Conservation (phyloP, 2,888 invertebrate genomes). For the Hyposoter dolosus region DNA sequence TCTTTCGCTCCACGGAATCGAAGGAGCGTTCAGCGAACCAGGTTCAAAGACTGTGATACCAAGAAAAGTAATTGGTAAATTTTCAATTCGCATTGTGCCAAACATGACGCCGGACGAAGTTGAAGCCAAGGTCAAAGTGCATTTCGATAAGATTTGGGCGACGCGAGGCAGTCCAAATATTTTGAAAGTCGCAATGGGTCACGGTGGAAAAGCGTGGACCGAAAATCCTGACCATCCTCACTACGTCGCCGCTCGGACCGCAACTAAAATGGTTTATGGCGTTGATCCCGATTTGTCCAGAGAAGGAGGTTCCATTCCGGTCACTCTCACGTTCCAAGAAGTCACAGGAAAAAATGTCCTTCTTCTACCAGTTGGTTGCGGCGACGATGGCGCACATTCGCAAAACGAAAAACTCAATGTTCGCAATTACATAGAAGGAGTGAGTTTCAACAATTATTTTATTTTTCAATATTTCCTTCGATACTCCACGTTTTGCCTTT, state of each 20-base stretch:
- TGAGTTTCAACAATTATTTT: conserved; percentile 84
- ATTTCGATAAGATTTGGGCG: conserved; percentile 92
- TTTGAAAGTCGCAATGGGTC: conserved; percentile 89
- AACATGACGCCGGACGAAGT: conserved; percentile 94
- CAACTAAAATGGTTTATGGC: conserved; percentile 94
- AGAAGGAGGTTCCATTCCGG: conserved; percentile 99
- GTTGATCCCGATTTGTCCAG: conserved; percentile 97
- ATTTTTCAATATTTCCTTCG: neutral
- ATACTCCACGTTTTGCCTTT: neutral
- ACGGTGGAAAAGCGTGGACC: conserved; percentile 96
- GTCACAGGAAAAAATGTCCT: conserved; percentile 97
- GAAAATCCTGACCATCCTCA: conserved; percentile 97
- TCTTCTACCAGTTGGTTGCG: conserved; percentile 96
- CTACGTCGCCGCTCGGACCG: conserved; percentile 94
- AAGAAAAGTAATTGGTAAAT: conserved; percentile 97
- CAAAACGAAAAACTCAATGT: conserved; percentile 99
- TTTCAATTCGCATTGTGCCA: conserved; percentile 98
- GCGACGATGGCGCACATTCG: conserved; percentile 99
- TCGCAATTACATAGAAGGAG: conserved; percentile 97
- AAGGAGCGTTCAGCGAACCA: conserved; percentile 96
- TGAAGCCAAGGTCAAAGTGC: conserved; percentile 91
- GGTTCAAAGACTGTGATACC: conserved; percentile 99
- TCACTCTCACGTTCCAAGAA: conserved; percentile 96
- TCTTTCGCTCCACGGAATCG: conserved; percentile 97
- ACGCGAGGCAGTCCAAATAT: conserved; percentile 94